A percentile compares a stretch with the other conserved stretches of the same genome.
Evolutionary conservation across 2,113 vertebrate genomes (phyloP).

Genomic region (Indri indri): DNA sequence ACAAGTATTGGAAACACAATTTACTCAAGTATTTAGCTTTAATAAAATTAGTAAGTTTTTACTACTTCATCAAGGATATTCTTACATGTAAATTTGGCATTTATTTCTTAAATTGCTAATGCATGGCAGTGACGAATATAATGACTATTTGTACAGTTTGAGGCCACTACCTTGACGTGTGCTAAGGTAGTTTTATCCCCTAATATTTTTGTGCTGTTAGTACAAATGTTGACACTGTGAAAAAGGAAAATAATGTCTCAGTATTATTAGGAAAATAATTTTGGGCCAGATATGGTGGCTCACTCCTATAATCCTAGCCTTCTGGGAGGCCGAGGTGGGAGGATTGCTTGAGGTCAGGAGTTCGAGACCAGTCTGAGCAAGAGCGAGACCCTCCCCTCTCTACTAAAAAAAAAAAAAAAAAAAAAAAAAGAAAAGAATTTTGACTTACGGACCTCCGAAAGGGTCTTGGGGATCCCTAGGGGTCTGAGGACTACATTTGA

Average conservation of each 20-base stretch:
- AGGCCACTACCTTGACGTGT: neutral
- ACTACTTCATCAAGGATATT: neutral
- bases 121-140: neutral
- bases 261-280: constrained; percentile 29
- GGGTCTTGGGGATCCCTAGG: neutral
- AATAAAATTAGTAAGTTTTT: neutral
- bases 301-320: too few relatives aligned
- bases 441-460: neutral
- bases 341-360: too few relatives aligned
- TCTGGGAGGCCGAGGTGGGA: too few relatives aligned
- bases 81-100: neutral
- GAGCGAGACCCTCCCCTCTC: too few relatives aligned
- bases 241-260: neutral
- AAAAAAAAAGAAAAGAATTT: neutral
- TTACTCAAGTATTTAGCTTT: neutral
- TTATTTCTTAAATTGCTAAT: neutral
- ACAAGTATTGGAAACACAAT: neutral
- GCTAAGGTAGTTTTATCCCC: neutral
- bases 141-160: neutral
- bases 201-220: neutral
- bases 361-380: too few relatives aligned
- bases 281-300: neutral
- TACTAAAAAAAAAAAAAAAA: too few relatives aligned
- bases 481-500: neutral
- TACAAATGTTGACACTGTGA: neutral